Percentiles rank a stretch among this genome's conserved stretches.
phyloP scores from a whole-genome alignment of 64 coral and sea anemone genomes.

The Stylophora pistillata region DNA sequence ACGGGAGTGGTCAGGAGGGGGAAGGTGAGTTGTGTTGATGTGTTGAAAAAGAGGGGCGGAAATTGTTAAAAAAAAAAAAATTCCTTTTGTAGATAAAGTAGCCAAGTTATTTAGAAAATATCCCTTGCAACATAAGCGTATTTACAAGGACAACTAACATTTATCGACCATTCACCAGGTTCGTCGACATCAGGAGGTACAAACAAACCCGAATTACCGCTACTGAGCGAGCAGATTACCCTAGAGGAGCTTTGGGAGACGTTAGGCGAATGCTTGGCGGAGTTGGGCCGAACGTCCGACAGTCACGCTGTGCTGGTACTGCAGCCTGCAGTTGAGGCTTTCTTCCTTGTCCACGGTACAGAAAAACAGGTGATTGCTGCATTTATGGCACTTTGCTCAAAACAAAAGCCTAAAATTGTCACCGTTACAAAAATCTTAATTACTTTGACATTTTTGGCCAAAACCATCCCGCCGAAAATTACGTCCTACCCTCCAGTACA shows the following conservation, averaged over 20 bases:
- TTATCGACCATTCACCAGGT: not conserved
- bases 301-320: conserved; percentile 92
- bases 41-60: too few species aligned
- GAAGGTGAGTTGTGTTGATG: not conserved
- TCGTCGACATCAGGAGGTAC: conserved; percentile 18
- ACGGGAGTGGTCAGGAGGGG: conserved; percentile 20
- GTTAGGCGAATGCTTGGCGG: conserved; percentile 84
- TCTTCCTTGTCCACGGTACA: conserved; percentile 94
- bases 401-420: not conserved
- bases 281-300: conserved; percentile 87
- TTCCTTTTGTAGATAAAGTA: too few species aligned
- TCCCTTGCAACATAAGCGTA: not conserved
- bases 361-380: conserved; percentile 70
- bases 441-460: too few species aligned
- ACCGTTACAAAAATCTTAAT: too few species aligned
- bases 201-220: conserved; percentile 60
- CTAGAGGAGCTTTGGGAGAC: conserved; percentile 96
- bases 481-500: too few species aligned
- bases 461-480: too few species aligned
- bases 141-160: not conserved
- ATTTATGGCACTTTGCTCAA: not conserved
- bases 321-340: conserved; percentile 94
- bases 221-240: conserved; percentile 79
- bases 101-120: too few species aligned
- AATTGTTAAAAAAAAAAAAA: too few species aligned